Evolutionary conservation across 2,888 invertebrate genomes (phyloP).

Genomic region (Caenorhabditis doughertyi): DNA sequence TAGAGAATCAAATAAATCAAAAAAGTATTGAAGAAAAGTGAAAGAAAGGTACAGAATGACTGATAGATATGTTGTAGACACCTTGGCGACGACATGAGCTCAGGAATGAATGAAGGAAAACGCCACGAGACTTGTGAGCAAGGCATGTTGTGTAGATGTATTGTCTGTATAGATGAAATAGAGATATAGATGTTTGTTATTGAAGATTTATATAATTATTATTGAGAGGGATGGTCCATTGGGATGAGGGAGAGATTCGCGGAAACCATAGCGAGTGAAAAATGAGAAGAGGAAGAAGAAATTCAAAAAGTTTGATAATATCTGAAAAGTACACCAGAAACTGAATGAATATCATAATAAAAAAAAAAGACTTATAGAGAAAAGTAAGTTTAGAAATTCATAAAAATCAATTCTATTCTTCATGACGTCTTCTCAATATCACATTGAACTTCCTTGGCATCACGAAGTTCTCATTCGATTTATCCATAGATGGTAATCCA

Average conservation of each 20-base stretch:
- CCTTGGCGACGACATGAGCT: constrained; percentile 30
- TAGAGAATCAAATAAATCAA: constrained; percentile 20
- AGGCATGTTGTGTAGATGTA: constrained; percentile 12
- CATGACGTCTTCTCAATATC: not conserved
- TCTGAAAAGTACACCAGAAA: too few species aligned
- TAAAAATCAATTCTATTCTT: not conserved
- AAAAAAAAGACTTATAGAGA: too few species aligned
- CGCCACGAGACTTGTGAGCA: constrained; percentile 25
- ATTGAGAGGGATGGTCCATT: not conserved
- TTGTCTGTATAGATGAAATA: not conserved
- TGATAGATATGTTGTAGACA: constrained; percentile 47
- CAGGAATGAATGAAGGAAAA: constrained; percentile 18
- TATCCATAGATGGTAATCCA: constrained; percentile 29
- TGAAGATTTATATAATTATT: not conserved
- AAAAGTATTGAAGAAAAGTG: constrained; percentile 4
- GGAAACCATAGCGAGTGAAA: not conserved
- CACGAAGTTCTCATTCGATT: constrained; percentile 31
- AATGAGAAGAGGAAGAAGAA: not conserved
- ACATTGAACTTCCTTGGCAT: constrained; percentile 32
- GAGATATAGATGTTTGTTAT: constrained; percentile 9
- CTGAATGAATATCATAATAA: too few species aligned
- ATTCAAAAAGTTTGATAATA: too few species aligned
- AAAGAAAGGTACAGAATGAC: constrained; percentile 19
- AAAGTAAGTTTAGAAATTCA: not conserved
- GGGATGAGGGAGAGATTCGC: not conserved